Evolutionary conservation across 2,888 invertebrate species (phyloP).

Genomic region (Nebria salina): DNA sequence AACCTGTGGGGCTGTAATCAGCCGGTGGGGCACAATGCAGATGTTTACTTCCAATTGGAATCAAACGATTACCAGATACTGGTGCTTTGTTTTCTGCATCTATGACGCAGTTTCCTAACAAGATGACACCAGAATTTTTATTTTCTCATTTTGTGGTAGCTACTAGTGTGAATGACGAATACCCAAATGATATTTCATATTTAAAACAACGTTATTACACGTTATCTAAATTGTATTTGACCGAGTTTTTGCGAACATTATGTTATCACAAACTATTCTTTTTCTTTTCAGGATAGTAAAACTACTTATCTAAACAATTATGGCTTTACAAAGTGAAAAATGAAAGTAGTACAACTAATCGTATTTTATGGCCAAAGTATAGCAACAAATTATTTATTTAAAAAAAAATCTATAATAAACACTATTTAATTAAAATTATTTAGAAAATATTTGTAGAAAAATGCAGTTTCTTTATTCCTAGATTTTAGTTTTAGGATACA

Average conservation of each 20-base stretch:
- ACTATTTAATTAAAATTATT: too few relatives aligned
- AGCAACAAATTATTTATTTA: too few relatives aligned
- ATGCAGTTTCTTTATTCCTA: too few relatives aligned
- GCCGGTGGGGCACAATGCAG: conserved; percentile 81
- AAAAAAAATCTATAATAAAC: too few relatives aligned
- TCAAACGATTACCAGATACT: conserved; percentile 78
- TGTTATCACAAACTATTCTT: background rate
- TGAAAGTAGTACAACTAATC: too few relatives aligned
- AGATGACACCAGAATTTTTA: background rate
- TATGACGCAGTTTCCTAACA: conserved; percentile 5
- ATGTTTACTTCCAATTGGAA: conserved; percentile 81
- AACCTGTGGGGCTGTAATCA: conserved; percentile 65
- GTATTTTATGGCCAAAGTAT: too few relatives aligned
- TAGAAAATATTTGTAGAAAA: too few relatives aligned
- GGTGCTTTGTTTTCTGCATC: conserved; percentile 63
- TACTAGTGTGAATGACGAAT: background rate
- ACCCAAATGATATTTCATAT: background rate
- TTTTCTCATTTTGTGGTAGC: background rate
- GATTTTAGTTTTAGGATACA: too few relatives aligned
- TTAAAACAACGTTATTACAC: background rate
- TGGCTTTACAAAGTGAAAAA: background rate
- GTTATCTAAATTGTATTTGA: background rate
- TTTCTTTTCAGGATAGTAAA: background rate
- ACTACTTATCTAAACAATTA: background rate
- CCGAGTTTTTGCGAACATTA: background rate